These are phyloP conservation scores for Hippocampus kuda DNA, from an alignment of 2,797 vertebrate genomes.

Conservation along the genomic window DNA sequence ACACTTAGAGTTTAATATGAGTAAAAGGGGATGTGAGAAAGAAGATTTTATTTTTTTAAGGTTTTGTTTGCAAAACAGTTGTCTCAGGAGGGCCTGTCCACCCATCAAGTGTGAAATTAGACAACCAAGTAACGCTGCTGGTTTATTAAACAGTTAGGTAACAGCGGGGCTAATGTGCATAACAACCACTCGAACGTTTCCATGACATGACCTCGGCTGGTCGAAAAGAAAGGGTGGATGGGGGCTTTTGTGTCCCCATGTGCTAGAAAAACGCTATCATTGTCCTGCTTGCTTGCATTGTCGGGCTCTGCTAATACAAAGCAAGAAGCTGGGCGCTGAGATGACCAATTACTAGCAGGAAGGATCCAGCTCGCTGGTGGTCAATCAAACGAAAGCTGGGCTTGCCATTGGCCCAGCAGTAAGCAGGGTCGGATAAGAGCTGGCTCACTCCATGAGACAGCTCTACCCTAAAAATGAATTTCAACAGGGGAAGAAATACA, in stretches of 20 bases:
- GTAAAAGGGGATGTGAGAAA: not conserved
- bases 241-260: too few relatives aligned
- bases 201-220: too few relatives aligned
- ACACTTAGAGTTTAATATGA: conserved; percentile 10
- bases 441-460: not conserved
- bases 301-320: too few relatives aligned
- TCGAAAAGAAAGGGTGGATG: too few relatives aligned
- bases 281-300: not conserved
- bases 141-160: too few relatives aligned
- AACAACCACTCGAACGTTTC: too few relatives aligned
- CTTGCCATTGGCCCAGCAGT: not conserved
- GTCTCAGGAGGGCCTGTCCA: not conserved
- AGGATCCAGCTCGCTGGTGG: not conserved
- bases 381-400: not conserved
- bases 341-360: too few relatives aligned
- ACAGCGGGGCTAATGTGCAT: too few relatives aligned
- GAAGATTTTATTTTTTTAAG: not conserved
- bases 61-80: not conserved
- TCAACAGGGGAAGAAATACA: not conserved
- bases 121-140: not conserved
- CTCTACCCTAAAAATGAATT: not conserved
- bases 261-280: not conserved
- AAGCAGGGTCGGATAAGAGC: not conserved
- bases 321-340: too few relatives aligned
- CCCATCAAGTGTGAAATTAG: not conserved